phyloP scores from a whole-genome alignment of 1,140 invertebrate species.

The Luehdorfia chinensis region DNA sequence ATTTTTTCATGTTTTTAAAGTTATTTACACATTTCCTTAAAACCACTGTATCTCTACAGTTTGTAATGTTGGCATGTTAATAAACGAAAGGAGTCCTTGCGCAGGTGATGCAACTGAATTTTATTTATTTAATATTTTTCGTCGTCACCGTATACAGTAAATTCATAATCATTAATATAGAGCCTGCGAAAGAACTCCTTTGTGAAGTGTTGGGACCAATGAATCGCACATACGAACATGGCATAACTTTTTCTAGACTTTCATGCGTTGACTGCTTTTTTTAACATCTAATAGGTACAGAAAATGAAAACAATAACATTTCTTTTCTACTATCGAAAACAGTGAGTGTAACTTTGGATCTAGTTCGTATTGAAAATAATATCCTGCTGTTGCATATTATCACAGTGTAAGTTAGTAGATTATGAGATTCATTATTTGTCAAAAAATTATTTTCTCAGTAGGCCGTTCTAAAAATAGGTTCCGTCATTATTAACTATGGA shows the following conservation, averaged over 20 bases:
- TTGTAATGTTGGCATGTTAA: no score
- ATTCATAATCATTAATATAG: no score
- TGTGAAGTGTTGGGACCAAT: constrained; percentile 52
- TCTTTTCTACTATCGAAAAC: not conserved
- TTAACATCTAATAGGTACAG: not conserved
- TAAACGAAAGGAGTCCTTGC: no score
- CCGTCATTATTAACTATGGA: constrained; percentile 3
- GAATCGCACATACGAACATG: constrained; percentile 26
- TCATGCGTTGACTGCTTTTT: constrained; percentile 1
- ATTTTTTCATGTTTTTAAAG: not conserved
- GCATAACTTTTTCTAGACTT: constrained; percentile 12
- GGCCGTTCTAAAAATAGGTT: not conserved
- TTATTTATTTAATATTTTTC: no score
- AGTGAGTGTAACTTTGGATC: not conserved
- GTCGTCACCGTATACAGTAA: no score
- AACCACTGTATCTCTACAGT: not conserved
- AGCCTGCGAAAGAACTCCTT: no score
- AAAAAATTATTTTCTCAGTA: not conserved
- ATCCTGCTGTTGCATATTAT: not conserved
- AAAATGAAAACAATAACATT: not conserved
- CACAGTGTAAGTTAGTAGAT: not conserved
- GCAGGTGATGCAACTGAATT: not conserved
- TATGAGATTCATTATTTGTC: not conserved
- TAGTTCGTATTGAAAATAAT: not conserved
- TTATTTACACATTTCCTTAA: not conserved